These are phyloP conservation scores for Notocelia uddmanniana DNA, from an alignment of 2,888 invertebrate species.

Conservation along the genomic window DNA sequence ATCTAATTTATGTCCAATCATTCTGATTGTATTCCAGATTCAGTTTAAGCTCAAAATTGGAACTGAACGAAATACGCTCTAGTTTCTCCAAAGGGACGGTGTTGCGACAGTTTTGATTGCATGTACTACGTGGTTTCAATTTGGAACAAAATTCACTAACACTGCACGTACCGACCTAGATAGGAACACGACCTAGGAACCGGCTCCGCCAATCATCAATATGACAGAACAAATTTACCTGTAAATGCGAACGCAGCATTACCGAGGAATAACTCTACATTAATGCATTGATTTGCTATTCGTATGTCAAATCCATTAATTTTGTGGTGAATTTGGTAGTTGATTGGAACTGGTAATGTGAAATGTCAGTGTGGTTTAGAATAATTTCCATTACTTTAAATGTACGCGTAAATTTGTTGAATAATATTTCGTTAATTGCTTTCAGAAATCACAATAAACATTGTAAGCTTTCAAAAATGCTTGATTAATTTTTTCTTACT, in stretches of 20 bases:
- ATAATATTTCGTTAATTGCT: too few species aligned
- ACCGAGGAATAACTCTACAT: constrained; percentile 1
- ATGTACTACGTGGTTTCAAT: constrained; percentile 35
- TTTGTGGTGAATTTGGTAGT: constrained; percentile 1
- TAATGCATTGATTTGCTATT: constrained; percentile 20
- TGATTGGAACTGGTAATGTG: neutral
- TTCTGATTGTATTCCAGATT: neutral
- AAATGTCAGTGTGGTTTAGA: neutral
- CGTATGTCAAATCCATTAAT: constrained; percentile 7
- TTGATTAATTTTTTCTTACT: too few species aligned
- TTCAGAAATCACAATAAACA: too few species aligned
- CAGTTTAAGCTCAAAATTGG: neutral
- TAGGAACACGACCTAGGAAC: constrained; percentile 1
- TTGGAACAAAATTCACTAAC: constrained; percentile 28
- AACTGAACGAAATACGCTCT: constrained; percentile 4
- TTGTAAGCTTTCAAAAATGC: too few species aligned
- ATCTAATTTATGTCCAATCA: neutral
- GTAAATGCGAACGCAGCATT: constrained; percentile 2
- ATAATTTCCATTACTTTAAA: neutral
- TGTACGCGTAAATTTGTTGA: too few species aligned
- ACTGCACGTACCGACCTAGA: constrained; percentile 28
- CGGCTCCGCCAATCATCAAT: constrained; percentile 24
- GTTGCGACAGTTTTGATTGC: constrained; percentile 32
- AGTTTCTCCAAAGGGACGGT: constrained; percentile 9
- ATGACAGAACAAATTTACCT: constrained; percentile 20